Conservation (phyloP, 2,113 vertebrate species). For the Nannobrachium achirus region DNA sequence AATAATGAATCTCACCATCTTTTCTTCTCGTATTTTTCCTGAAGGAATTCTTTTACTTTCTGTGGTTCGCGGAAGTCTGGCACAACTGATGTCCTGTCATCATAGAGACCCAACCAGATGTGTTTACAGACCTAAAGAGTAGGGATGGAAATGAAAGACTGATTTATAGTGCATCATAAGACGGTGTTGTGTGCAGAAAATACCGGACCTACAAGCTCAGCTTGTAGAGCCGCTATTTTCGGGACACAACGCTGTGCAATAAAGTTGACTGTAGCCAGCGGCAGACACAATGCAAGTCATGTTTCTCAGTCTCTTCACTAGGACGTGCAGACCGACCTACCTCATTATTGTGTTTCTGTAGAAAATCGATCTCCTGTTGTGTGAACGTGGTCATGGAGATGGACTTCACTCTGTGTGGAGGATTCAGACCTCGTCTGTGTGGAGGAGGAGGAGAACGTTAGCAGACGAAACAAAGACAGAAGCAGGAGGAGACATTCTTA, state of each 20-base stretch:
- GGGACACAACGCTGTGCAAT: constrained; percentile 25
- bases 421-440: constrained; percentile 93
- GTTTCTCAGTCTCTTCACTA: no score
- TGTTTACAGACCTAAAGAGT: constrained; percentile 92
- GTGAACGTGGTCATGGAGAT: constrained; percentile 99
- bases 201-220: no score
- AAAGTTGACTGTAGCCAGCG: constrained; percentile 43
- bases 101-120: constrained; percentile 98
- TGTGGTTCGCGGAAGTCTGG: constrained; percentile 98
- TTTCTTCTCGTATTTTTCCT: constrained; percentile 99
- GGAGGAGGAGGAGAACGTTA: constrained; percentile 53
- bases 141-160: constrained; percentile 3
- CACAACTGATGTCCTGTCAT: constrained; percentile 96
- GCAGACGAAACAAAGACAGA: constrained; percentile 36
- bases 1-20: constrained; percentile 86
- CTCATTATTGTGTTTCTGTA: constrained; percentile 98
- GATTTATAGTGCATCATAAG: no score
- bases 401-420: constrained; percentile 98
- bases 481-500: constrained; percentile 29
- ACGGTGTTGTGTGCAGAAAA: no score
- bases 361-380: constrained; percentile 98
- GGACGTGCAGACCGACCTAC: constrained; percentile 66
- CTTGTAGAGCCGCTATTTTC: no score
- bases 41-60: constrained; percentile 99
- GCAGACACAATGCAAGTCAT: not conserved